Base-by-base conservation (phyloP, 64 coral and sea anemone species). In the Stichodactyla mertensii region DNA sequence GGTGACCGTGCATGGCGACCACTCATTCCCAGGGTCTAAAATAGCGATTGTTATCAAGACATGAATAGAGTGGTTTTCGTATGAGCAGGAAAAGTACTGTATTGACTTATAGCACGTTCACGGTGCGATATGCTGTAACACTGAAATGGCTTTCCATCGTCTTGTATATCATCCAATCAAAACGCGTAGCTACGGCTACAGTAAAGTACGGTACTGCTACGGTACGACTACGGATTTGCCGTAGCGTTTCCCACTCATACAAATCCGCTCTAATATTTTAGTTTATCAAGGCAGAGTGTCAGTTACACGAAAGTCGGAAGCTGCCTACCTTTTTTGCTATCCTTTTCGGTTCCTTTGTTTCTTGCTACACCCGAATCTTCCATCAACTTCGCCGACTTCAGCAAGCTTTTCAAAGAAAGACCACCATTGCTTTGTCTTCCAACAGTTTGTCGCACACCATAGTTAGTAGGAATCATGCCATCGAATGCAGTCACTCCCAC, bases 1-100 rank as follows among this genome's bases (percentile, higher is more conserved):
- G 11, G 94, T 93, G 54, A 90, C 91, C 27, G 94, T 92, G 62
- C 94, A 96, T 6, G 94, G 91, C 6, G 94, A 96, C 94, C 94
- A 96, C 11, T 79, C 79, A 16, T 93, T 88, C 0, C 51, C 78
- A 74, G 20, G 27, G 51, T 9, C 78, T 81, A 14, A 15, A 31
- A 78, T 0, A 71, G 10, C 67, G 24, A 71, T 16, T 16, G 5
- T 71, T 7, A 45, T 45, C 36, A 45, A 45, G 36, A 31, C 7
- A 85, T 64, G 0, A 11, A 58, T 58, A 58, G 36, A 45, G 36
- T 0, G 36, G 36, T 45, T 45, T 45, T 45, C 28, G 28, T 45
- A 45, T 45, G 36, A 45, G 36, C 36, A 4, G 36, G 36, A 45
- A 45, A 45, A 2, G 36, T 45, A 45, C 36, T 2, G 36, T 45